A percentile compares a stretch with the other conserved stretches of the same genome.
phyloP scores from a whole-genome alignment of 2,888 invertebrate genomes.

The Stratiomys singularior region DNA sequence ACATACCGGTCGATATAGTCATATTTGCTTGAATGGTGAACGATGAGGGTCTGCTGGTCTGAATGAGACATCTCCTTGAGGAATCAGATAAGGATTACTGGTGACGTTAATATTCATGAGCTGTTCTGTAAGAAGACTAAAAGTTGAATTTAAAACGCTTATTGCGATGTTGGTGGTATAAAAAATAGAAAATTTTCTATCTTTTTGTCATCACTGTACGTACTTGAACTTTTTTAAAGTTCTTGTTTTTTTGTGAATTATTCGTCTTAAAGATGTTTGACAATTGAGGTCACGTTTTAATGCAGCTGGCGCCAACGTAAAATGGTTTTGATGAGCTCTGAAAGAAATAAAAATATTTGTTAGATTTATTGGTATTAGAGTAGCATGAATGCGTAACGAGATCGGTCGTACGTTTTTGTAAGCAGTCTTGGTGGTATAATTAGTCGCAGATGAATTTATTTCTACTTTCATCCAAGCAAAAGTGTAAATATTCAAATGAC shows the following conservation, averaged over 20 bases:
- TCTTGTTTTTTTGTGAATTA: background rate
- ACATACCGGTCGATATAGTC: background rate
- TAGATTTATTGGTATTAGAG: no score
- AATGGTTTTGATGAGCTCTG: background rate
- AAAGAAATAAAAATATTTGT: no score
- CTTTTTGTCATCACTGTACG: background rate
- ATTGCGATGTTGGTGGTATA: constrained; percentile 13
- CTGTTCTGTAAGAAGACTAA: background rate
- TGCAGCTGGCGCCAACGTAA: background rate
- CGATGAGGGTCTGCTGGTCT: no score
- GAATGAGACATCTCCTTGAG: background rate
- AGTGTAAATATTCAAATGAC: no score
- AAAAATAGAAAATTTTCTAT: background rate
- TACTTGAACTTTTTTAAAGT: background rate
- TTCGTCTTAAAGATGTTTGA: background rate
- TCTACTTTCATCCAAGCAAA: no score
- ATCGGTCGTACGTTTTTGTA: no score
- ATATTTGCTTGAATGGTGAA: background rate
- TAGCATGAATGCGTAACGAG: no score
- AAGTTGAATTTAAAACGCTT: constrained; percentile 16
- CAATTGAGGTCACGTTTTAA: background rate
- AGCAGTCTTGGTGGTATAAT: no score
- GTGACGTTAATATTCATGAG: constrained; percentile 8
- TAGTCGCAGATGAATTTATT: no score
- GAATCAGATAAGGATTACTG: constrained; percentile 2